A percentile compares a stretch with the other conserved stretches of the same genome.
phyloP scores from a whole-genome alignment of 2,113 vertebrate genomes.

The Chaetorhynchus papuensis region DNA sequence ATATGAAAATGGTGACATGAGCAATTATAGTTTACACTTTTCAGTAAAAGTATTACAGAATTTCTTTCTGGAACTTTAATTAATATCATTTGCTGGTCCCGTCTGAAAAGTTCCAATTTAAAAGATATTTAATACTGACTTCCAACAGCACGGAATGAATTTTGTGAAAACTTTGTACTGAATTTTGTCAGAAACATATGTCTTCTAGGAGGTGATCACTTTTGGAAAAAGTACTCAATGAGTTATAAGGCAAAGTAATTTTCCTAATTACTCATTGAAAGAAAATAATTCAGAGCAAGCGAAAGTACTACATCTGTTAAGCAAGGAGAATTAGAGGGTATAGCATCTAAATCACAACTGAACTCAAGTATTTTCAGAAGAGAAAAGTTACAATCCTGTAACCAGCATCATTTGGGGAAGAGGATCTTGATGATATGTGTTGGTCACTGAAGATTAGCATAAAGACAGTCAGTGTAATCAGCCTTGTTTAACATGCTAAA shows the following conservation, averaged over 20 bases:
- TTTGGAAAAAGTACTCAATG: neutral
- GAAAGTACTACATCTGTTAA: neutral
- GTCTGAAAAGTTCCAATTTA: neutral
- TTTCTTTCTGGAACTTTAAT: neutral
- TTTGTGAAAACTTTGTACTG: neutral
- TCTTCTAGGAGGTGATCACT: neutral
- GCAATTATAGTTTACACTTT: neutral
- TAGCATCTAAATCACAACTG: neutral
- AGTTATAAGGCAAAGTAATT: neutral
- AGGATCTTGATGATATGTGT: neutral
- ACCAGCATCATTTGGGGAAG: neutral
- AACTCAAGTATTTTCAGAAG: neutral
- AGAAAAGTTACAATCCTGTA: neutral
- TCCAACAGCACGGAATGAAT: neutral
- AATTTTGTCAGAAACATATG: neutral
- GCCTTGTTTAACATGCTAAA: neutral
- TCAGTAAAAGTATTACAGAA: neutral
- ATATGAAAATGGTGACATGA: neutral
- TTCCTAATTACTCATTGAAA: neutral
- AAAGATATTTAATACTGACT: neutral
- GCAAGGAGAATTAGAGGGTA: neutral
- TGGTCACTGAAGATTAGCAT: neutral
- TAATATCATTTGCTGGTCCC: rapidly evolving
- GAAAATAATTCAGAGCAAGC: neutral
- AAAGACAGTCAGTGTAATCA: constrained; percentile 24